Evolutionary conservation across 1,140 invertebrate genomes (phyloP), one percentile per base, ranked within the genome.

Genomic region (Harlomillsia oculata): DNA sequence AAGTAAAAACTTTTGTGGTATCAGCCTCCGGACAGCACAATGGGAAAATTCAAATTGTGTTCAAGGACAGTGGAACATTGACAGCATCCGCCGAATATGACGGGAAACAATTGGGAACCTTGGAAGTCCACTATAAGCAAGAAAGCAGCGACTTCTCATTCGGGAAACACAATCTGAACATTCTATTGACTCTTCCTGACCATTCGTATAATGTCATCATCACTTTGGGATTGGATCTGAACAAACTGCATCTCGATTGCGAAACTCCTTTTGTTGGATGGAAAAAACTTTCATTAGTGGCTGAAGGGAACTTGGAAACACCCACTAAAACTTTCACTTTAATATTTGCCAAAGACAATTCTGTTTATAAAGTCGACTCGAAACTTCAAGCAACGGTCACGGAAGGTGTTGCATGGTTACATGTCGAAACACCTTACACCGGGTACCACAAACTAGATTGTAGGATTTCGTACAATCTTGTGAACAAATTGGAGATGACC

Each of bases 211-310:
- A 54, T 13, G 40, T 66, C 13, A 25, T 21, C 16, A 57, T 43
- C 25, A 53, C 41, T 4, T 18, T 66, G 2, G 51, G 44, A 5
- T 20, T 65, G 5, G 59, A 40, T 39, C 8, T 29, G 3, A 55
- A 43, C 45, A 60, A 56, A 45, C 34, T 58, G 11, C 9, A 32
- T 9, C 0, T 61, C 11, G 30, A 43, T 2, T 13, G 58, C n/a
- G 28, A 41, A 5, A 64, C 62, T 8, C 60, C 60, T 3, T 59
- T 59, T 23, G 14, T 23, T 2, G 49, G 49, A 11, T 63, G 60
- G 60, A 55, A 36, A 3, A 23, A 54, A 25, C n/a, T 55, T 2
- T 23, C 13, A 13, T 28, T 63, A 6, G 37, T 43, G 36, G 55
- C 49, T 8, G 30, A 56, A 32, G 37, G 53, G 3, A 8, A 56